phyloP scores from a whole-genome alignment of 64 coral and sea anemone genomes.

The Montipora sp. region DNA sequence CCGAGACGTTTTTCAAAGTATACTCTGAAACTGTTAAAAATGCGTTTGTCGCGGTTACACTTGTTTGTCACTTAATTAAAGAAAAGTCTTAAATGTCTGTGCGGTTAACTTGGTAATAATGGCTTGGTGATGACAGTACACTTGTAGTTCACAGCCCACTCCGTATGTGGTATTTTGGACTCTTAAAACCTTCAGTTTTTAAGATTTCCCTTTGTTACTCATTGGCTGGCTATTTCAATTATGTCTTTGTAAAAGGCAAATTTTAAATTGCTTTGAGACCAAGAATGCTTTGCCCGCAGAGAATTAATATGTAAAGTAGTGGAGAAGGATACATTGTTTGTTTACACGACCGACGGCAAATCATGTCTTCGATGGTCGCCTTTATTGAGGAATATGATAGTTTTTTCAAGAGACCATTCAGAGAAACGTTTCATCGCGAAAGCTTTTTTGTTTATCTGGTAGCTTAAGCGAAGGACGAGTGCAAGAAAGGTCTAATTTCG shows the following conservation, averaged over 20 bases:
- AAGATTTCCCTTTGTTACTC: neutral
- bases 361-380: neutral
- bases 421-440: no score
- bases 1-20: no score
- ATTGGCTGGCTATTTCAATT: neutral
- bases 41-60: neutral
- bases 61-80: neutral
- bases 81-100: neutral
- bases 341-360: conserved; percentile 30
- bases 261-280: neutral
- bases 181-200: neutral
- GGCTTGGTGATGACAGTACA: conserved; percentile 38
- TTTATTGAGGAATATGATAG: conserved; percentile 6
- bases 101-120: neutral
- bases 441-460: neutral
- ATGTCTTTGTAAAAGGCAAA: neutral
- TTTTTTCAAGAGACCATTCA: conserved; percentile 9
- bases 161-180: conserved; percentile 1
- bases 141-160: neutral
- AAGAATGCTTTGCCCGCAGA: neutral
- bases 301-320: conserved; percentile 34
- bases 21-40: neutral
- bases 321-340: neutral
- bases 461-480: neutral
- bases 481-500: neutral